phyloP scores from a whole-genome alignment of 1,140 invertebrate species.

The Belonocnema kinseyi region DNA sequence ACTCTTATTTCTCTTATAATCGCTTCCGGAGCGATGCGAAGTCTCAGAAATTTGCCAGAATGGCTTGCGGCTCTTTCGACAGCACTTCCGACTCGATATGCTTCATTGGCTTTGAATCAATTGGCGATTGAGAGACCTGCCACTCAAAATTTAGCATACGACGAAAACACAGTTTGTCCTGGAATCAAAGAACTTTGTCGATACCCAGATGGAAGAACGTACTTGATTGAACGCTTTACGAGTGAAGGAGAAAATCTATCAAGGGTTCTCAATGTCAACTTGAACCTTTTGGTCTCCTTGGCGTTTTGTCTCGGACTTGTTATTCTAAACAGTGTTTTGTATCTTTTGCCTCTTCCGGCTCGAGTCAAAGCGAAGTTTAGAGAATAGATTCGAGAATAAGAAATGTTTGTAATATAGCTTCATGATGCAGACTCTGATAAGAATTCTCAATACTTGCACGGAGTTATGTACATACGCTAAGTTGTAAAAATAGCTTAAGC shows the following conservation, averaged over 20 bases:
- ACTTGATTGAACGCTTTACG: constrained; percentile 84
- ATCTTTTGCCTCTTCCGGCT: constrained; percentile 89
- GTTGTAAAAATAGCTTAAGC: not conserved
- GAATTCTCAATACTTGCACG: too few relatives aligned
- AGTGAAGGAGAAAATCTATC: constrained; percentile 80
- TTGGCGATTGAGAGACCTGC: constrained; percentile 61
- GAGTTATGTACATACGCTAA: too few relatives aligned
- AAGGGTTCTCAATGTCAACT: constrained; percentile 81
- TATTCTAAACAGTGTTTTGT: constrained; percentile 89
- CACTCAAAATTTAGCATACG: constrained; percentile 72
- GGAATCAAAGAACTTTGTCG: constrained; percentile 78
- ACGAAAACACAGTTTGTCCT: constrained; percentile 76
- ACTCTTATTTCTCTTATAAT: constrained; percentile 84
- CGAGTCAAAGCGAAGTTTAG: constrained; percentile 93
- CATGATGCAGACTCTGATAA: too few relatives aligned
- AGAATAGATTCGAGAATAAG: constrained; percentile 76
- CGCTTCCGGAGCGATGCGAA: constrained; percentile 85
- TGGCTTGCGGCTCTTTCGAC: constrained; percentile 65
- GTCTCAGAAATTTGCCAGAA: constrained; percentile 76
- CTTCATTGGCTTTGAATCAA: constrained; percentile 67
- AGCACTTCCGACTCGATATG: constrained; percentile 69
- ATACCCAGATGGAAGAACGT: constrained; percentile 84
- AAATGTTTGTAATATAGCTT: too few relatives aligned
- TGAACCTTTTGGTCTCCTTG: constrained; percentile 89
- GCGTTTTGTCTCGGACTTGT: constrained; percentile 88